A percentile compares a stretch with the other conserved stretches of the same genome.
phyloP scores from a whole-genome alignment of 2,888 invertebrate genomes.

The Diloba caeruleocephala region DNA sequence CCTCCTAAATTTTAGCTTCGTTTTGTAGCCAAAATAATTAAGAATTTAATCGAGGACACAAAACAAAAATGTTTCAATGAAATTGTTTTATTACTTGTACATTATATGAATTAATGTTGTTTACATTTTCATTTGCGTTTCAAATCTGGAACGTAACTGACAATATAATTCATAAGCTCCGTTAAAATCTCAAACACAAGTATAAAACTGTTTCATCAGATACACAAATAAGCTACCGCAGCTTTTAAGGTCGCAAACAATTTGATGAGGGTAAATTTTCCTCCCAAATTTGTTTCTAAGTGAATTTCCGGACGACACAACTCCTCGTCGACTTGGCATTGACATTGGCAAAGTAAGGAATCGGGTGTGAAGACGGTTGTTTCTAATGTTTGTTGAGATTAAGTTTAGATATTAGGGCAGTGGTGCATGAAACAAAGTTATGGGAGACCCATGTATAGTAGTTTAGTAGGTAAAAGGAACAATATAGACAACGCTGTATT shows the following conservation, averaged over 20 bases:
- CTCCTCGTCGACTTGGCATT: constrained; percentile 54
- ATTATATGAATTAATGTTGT: too few relatives aligned
- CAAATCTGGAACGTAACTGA: neutral
- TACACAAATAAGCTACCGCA: constrained; percentile 39
- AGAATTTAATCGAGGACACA: constrained; percentile 21
- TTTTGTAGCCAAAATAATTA: constrained; percentile 37
- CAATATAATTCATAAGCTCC: constrained; percentile 9
- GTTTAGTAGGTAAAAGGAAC: constrained; percentile 7
- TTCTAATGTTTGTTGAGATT: constrained; percentile 20
- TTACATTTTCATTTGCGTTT: constrained; percentile 1
- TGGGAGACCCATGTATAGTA: constrained; percentile 11
- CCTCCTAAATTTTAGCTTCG: constrained; percentile 20
- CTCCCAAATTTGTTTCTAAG: constrained; percentile 43
- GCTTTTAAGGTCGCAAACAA: constrained; percentile 48
- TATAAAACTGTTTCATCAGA: constrained; percentile 14
- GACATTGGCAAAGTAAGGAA: constrained; percentile 51
- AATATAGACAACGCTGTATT: too few relatives aligned
- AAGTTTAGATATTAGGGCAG: constrained; percentile 27
- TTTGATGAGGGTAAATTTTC: constrained; percentile 49
- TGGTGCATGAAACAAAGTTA: constrained; percentile 37
- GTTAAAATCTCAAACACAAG: constrained; percentile 12
- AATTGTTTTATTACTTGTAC: constrained; percentile 3
- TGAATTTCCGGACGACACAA: constrained; percentile 43
- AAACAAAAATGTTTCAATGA: neutral
- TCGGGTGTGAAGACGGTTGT: constrained; percentile 37